Evolutionary conservation across 2,888 invertebrate genomes (phyloP).

Genomic region (Catocala fraxini): DNA sequence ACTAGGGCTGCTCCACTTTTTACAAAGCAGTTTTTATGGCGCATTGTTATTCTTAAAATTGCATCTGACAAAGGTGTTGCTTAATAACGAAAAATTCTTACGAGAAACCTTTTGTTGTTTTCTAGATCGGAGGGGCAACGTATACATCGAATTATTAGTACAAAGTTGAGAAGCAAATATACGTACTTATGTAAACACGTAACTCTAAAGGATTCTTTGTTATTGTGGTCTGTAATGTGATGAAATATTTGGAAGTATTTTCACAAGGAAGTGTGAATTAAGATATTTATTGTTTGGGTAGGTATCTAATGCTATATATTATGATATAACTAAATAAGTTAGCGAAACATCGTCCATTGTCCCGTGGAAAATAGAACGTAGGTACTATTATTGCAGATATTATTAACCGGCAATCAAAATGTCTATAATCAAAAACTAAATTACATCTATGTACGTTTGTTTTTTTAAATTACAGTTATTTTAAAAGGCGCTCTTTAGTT

Average conservation of each 20-base stretch:
- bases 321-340: constrained; percentile 56
- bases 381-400: constrained; percentile 25
- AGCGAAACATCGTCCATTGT: constrained; percentile 59
- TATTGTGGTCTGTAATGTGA: not conserved
- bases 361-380: constrained; percentile 64
- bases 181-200: constrained; percentile 3
- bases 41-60: constrained; percentile 73
- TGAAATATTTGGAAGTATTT: constrained; percentile 19
- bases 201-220: not conserved
- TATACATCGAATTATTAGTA: constrained; percentile 12
- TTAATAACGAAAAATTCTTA: constrained; percentile 66
- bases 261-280: constrained; percentile 48
- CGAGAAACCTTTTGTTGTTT: constrained; percentile 63
- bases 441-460: too few relatives aligned
- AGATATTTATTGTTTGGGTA: constrained; percentile 36
- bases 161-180: not conserved
- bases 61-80: constrained; percentile 54
- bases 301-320: constrained; percentile 16
- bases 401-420: constrained; percentile 29
- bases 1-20: constrained; percentile 79
- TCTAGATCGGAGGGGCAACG: constrained; percentile 42
- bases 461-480: too few relatives aligned
- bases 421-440: not conserved
- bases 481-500: too few relatives aligned
- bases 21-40: constrained; percentile 72